These are phyloP conservation scores for Congeria kusceri DNA, from an alignment of 2,888 invertebrate species.

Conservation along the genomic window DNA sequence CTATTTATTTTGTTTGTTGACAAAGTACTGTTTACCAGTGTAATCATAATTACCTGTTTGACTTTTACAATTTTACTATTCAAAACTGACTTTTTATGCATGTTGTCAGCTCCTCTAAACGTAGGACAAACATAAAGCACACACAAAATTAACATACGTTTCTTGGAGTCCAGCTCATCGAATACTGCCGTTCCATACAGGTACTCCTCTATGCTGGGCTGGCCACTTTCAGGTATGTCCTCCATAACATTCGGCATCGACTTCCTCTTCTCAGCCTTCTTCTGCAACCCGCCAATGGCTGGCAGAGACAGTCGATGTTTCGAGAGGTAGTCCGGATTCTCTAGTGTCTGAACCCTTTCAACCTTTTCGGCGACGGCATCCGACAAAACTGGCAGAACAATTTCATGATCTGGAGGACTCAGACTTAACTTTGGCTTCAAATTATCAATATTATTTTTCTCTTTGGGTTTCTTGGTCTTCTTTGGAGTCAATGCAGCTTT, in stretches of 20 bases:
- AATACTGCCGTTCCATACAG: conserved; percentile 36
- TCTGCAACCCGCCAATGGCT: not conserved
- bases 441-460: conserved; percentile 24
- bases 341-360: conserved; percentile 50
- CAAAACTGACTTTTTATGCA: too few relatives aligned
- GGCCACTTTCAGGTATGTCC: not conserved
- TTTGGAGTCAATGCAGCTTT: not conserved
- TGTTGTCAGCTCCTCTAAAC: too few relatives aligned
- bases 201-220: conserved; percentile 18
- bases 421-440: conserved; percentile 64
- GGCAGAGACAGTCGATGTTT: conserved; percentile 62
- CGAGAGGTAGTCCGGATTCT: conserved; percentile 51
- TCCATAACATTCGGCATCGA: conserved; percentile 57
- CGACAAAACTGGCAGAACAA: conserved; percentile 64
- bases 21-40: too few relatives aligned
- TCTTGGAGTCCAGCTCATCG: conserved; percentile 18
- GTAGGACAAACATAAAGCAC: too few relatives aligned
- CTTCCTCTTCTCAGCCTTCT: conserved; percentile 16
- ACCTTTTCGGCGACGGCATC: conserved; percentile 64
- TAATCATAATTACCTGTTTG: too few relatives aligned
- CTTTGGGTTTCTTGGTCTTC: conserved; percentile 31
- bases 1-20: too few relatives aligned
- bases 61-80: too few relatives aligned
- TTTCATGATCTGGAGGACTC: conserved; percentile 52
- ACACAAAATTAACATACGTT: too few relatives aligned